A percentile compares a stretch with the other conserved stretches of the same genome.
Evolutionary conservation across 35 echinoderm and acorn worm species (phyloP).

Genomic region (Apostichopus japonicus): DNA sequence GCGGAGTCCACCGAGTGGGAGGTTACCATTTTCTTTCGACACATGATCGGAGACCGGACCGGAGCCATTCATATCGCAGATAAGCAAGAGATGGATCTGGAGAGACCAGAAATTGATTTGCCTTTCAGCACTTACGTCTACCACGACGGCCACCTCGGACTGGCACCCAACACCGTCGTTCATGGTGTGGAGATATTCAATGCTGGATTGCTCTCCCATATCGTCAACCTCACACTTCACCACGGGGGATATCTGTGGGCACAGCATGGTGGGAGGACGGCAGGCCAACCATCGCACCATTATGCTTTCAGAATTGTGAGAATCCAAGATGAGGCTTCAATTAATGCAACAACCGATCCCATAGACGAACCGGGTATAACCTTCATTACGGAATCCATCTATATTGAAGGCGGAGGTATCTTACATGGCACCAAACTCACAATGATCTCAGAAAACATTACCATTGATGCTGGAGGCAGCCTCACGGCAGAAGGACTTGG

Average conservation of each 20-base stretch:
- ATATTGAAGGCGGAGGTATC: constrained; percentile 84
- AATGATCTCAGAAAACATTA: constrained; percentile 73
- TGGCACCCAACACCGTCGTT: constrained; percentile 82
- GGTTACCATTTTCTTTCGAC: constrained; percentile 64
- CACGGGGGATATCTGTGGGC: constrained; percentile 85
- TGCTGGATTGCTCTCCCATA: constrained; percentile 80
- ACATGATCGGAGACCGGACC: constrained; percentile 88
- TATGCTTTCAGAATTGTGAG: constrained; percentile 80
- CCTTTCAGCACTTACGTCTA: constrained; percentile 91
- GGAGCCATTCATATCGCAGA: constrained; percentile 81
- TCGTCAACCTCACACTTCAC: constrained; percentile 83
- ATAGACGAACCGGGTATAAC: constrained; percentile 91
- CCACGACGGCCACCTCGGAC: constrained; percentile 79
- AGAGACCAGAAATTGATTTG: constrained; percentile 86
- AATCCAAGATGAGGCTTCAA: constrained; percentile 73
- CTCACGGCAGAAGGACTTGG: constrained; percentile 80
- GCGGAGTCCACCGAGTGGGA: neutral
- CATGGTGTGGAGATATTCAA: constrained; percentile 90
- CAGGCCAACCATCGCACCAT: constrained; percentile 66
- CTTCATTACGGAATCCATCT: constrained; percentile 60
- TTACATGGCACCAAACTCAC: constrained; percentile 82
- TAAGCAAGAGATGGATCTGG: constrained; percentile 89
- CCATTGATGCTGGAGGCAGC: constrained; percentile 84
- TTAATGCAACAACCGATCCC: constrained; percentile 81
- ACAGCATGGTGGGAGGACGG: constrained; percentile 83